Percentiles rank a stretch among this genome's conserved stretches.
Conservation (phyloP, 2,113 vertebrate genomes). For the Antechinus stuartii region DNA sequence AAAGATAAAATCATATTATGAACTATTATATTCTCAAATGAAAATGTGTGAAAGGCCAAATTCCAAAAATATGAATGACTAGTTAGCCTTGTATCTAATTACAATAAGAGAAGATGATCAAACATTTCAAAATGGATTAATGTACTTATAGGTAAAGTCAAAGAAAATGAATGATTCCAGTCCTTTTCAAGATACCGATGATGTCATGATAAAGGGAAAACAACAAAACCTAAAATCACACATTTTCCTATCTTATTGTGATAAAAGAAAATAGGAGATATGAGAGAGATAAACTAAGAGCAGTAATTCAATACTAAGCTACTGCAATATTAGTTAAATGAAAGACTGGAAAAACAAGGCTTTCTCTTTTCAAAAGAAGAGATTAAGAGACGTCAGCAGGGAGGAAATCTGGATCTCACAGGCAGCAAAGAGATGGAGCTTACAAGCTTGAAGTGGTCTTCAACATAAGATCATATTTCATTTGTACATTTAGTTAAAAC, state of each 20-base stretch:
- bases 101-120: slow-evolving; percentile 65
- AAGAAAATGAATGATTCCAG: slow-evolving; percentile 76
- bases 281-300: slow-evolving; percentile 71
- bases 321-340: slow-evolving; percentile 61
- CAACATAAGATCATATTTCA: slow-evolving; percentile 10
- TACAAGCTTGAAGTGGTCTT: slow-evolving; percentile 54
- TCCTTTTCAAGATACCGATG: slow-evolving; percentile 75
- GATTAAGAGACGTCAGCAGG: neutral
- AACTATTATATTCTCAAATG: slow-evolving; percentile 34
- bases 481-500: neutral
- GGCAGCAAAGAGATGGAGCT: slow-evolving; percentile 40
- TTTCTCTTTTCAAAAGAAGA: slow-evolving; percentile 37
- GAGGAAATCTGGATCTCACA: neutral
- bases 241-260: slow-evolving; percentile 72
- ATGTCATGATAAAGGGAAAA: slow-evolving; percentile 68
- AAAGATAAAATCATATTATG: slow-evolving; percentile 37
- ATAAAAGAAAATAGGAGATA: slow-evolving; percentile 80
- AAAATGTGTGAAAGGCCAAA: slow-evolving; percentile 59
- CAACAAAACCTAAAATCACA: neutral
- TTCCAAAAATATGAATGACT: slow-evolving; percentile 51
- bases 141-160: slow-evolving; percentile 75
- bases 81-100: slow-evolving; percentile 73
- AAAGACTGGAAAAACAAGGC: slow-evolving; percentile 73
- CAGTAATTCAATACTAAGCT: slow-evolving; percentile 62
- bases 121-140: slow-evolving; percentile 72